A percentile compares a stretch with the other conserved stretches of the same genome.
Evolutionary conservation across 2,797 vertebrate species (phyloP).

Genomic region (Parauchenoglanis punctatus): DNA sequence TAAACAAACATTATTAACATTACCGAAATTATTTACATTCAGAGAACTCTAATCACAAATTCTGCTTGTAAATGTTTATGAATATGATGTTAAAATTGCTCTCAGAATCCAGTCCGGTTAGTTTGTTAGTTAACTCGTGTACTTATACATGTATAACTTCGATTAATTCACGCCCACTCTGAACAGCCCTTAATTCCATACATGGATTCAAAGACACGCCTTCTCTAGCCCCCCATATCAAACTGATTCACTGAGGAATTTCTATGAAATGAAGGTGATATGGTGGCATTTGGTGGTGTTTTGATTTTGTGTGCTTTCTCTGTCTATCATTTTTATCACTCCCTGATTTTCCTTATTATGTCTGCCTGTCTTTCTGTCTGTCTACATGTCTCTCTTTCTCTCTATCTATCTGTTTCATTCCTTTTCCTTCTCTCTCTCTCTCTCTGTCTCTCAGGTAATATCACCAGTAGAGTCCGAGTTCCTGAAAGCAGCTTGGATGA

Average conservation of each 20-base stretch:
- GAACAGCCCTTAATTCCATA: not conserved
- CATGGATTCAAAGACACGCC: not conserved
- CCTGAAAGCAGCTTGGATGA: constrained; percentile 85
- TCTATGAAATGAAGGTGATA: not conserved
- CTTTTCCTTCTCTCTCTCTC: not conserved
- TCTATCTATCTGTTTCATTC: not conserved
- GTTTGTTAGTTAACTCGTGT: too few relatives aligned
- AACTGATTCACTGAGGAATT: not conserved
- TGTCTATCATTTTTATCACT: not conserved
- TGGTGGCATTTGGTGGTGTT: not conserved
- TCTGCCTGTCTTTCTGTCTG: too few relatives aligned
- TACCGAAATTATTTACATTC: not conserved
- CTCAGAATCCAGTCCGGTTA: not conserved
- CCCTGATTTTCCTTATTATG: not conserved
- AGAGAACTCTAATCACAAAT: not conserved
- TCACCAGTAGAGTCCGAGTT: constrained; percentile 86
- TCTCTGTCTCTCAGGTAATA: constrained; percentile 77
- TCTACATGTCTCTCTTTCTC: not conserved
- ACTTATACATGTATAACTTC: not conserved
- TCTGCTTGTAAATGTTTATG: not conserved
- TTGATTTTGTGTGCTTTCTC: not conserved
- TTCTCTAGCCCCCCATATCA: not conserved
- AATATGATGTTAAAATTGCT: not conserved
- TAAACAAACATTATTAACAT: not conserved
- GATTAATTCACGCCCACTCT: not conserved